A percentile compares a stretch with the other conserved stretches of the same genome.
phyloP scores from a whole-genome alignment of 2,113 vertebrate species.

The Channa maculata region DNA sequence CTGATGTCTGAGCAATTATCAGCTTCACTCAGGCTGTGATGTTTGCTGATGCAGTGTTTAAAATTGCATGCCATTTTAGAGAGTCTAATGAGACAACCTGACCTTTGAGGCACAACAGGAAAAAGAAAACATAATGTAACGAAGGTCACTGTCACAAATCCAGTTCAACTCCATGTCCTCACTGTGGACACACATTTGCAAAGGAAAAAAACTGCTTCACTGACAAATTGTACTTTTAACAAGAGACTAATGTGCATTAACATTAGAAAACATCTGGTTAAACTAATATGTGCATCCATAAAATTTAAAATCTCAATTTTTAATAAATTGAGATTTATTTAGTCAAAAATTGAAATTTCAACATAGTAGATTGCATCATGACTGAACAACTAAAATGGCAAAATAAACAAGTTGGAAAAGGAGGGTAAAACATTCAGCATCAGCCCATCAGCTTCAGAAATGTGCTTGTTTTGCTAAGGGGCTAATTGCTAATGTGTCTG shows the following conservation, averaged over 20 bases:
- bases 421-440: constrained; percentile 1
- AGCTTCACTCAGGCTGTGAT: constrained; percentile 28
- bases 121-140: constrained; percentile 22
- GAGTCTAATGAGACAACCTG: constrained; percentile 26
- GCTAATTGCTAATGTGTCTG: constrained; percentile 36
- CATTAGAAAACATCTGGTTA: background rate
- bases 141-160: constrained; percentile 5
- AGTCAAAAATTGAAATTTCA: background rate
- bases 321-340: no score
- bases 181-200: background rate
- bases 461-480: constrained; percentile 25
- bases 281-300: background rate
- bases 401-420: background rate
- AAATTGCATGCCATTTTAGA: constrained; percentile 24
- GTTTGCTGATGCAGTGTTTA: constrained; percentile 17
- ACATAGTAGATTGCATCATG: background rate
- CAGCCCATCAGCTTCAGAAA: constrained; percentile 13
- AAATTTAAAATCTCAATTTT: no score
- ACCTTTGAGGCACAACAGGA: constrained; percentile 48
- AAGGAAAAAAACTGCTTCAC: background rate
- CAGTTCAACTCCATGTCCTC: constrained; percentile 1
- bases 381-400: background rate
- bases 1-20: constrained; percentile 47
- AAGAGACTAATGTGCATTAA: background rate
- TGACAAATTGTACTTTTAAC: constrained; percentile 11